A percentile compares a stretch with the other conserved stretches of the same genome.
Evolutionary conservation across 2,888 invertebrate genomes (phyloP).

Genomic region (Candidula unifasciata): DNA sequence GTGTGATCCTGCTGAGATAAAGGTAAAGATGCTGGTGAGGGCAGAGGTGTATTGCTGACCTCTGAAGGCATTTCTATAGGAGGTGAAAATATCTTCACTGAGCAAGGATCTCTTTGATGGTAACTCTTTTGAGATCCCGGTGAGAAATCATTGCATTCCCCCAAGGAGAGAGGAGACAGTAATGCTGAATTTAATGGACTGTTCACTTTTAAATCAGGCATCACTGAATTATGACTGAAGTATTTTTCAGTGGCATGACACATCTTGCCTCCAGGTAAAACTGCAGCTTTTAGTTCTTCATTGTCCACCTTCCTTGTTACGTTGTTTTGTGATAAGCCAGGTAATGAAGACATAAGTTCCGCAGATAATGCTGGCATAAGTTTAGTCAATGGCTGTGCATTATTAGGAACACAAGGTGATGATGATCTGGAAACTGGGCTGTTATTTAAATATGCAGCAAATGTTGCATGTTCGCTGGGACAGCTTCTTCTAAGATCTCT

Average conservation of each 20-base stretch:
- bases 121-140: neutral
- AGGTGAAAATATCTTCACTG: neutral
- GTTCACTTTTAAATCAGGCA: neutral
- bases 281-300: neutral
- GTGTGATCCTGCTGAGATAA: neutral
- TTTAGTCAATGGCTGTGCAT: neutral
- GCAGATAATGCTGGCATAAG: conserved; percentile 16
- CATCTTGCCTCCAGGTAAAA: neutral
- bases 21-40: neutral
- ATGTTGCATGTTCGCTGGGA: neutral
- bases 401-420: neutral
- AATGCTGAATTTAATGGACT: conserved; percentile 17
- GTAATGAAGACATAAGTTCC: neutral
- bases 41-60: neutral
- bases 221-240: neutral
- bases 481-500: neutral
- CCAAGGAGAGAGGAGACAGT: conserved; percentile 5
- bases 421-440: neutral
- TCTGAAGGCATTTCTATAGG: neutral
- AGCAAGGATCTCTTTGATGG: neutral
- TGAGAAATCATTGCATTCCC: neutral
- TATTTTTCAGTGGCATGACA: neutral
- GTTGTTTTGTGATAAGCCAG: neutral
- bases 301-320: neutral
- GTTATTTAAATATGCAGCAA: neutral